Evolutionary conservation across 2,888 invertebrate species (phyloP).

Genomic region (Dendrolimus houi): DNA sequence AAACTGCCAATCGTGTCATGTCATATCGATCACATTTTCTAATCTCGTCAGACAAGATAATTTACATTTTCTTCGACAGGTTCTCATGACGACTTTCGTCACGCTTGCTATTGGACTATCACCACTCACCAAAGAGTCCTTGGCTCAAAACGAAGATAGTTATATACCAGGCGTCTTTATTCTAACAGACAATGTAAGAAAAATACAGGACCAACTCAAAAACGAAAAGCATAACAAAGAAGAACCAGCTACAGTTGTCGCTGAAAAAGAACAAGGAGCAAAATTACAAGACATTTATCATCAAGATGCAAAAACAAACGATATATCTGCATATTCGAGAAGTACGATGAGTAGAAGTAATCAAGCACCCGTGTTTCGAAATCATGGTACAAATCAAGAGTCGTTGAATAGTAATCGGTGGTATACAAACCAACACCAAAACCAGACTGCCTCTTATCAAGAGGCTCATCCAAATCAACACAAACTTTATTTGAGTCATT

Average conservation of each 20-base stretch:
- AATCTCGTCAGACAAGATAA: background rate
- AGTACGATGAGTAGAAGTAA: too few species aligned
- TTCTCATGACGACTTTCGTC: background rate
- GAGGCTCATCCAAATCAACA: background rate
- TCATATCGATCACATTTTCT: background rate
- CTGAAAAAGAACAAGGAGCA: background rate
- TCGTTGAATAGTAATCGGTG: too few species aligned
- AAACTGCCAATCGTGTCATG: background rate
- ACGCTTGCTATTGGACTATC: background rate
- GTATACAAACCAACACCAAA: background rate
- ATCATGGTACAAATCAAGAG: too few species aligned
- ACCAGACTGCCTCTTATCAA: background rate
- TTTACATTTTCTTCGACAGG: background rate
- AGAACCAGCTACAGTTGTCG: background rate
- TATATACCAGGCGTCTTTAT: background rate
- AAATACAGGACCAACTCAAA: background rate
- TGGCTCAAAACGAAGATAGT: background rate
- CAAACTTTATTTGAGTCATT: background rate
- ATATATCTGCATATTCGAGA: too few species aligned
- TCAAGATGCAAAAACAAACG: background rate
- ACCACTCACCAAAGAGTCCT: background rate
- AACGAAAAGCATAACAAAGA: background rate
- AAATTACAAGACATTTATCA: background rate
- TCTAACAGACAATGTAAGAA: background rate
- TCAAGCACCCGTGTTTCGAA: too few species aligned